Base-by-base conservation (phyloP, 2,888 invertebrate genomes). In the Caenorhabditis afra region DNA sequence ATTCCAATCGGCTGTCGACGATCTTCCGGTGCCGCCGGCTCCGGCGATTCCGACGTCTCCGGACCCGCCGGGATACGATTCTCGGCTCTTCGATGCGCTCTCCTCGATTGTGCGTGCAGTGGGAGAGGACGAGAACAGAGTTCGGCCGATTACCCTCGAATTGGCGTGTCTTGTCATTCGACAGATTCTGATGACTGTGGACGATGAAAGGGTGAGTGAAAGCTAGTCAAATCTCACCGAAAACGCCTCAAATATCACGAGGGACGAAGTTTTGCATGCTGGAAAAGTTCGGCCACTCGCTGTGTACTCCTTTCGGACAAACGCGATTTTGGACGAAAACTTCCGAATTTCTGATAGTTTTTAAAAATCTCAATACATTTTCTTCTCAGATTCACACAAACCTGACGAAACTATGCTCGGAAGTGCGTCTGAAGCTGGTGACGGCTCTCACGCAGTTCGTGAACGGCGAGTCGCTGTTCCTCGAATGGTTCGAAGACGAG, bases 401-500 rank as follows among this genome's bases (percentile, higher is more conserved):
- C 11, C 49, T 84, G 49, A 70, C 79, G 3, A 62, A 73, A 16
- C 47, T 79, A 22, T 77, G 79, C 45, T 52, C 58, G 4, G 61
- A 67, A 8, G 66, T 80, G 92, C 83, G 93, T 92, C 94, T 94
- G 89, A 94, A 76, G 65, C 80, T 90, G 4, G 64, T 84, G 5
- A 75, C 71, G 29, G 67, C 50, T n/a, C 58, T 88, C 14, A 79
- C 71, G 11, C 70, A 59, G 4, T 80, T 75, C 55, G 87, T 91
- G 81, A 89, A 93, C 93, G 95, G 95, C 87, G 97, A 98, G 92
- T 97, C 98, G 90, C 96, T 98, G 87, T 99, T 99, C 92, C 92
- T 98, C 73, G 98, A 99, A 91, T 95, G 99, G 94, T 99, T 99
- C 91, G 98, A 99, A 91, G 96, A 97, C 91, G 98, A 99, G 93